Evolutionary conservation across 2,888 invertebrate species (phyloP), one percentile per base, ranked within the genome.

Genomic region (Idaea straminata): DNA sequence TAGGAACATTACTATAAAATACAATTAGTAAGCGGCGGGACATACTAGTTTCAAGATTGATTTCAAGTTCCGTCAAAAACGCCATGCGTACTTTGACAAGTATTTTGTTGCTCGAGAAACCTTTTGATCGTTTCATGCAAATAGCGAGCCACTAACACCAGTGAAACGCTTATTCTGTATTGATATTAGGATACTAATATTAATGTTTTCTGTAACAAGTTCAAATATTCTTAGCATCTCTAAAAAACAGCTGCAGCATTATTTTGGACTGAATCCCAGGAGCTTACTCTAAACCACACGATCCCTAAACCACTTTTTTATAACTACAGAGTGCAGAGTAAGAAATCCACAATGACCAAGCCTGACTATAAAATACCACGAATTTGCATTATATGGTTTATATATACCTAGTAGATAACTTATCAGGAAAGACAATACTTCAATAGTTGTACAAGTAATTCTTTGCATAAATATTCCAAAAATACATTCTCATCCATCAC

Each of bases 61-160:
- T 25, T 16, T 16, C 38, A 47, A 38, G 47, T 47, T 68, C 60
- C 61, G 59, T 64, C 59, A 34, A 59, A 47, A 47, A 47, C 47
- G 47, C 47, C 47, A 47, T 47, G 47, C 47, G 47, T 47, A 47
- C 47, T 47, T 47, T 47, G 47, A 47, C 47, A 47, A 47, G 47
- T 47, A 47, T 47, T 10, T 47, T 47, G 47, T 47, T 13, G 47
- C 47, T 47, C 47, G 47, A 47, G 13, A 47, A 47, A 47, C 13
- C 47, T 47, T 47, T 47, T 47, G 47, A 47, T 47, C 47, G 47
- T 7, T 47, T 10, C 7, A 47, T 47, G 6, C 13, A 36, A 13
- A 47, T 47, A 47, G 47, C 47, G 47, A 47, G 47, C 7, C 7
- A 47, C 25, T 25, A 25, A 25, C 25, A 25, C 25, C 13, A 47